Base-by-base conservation (phyloP, 37 sponge, comb jelly and placozoan species). In the Beroe ovata region DNA sequence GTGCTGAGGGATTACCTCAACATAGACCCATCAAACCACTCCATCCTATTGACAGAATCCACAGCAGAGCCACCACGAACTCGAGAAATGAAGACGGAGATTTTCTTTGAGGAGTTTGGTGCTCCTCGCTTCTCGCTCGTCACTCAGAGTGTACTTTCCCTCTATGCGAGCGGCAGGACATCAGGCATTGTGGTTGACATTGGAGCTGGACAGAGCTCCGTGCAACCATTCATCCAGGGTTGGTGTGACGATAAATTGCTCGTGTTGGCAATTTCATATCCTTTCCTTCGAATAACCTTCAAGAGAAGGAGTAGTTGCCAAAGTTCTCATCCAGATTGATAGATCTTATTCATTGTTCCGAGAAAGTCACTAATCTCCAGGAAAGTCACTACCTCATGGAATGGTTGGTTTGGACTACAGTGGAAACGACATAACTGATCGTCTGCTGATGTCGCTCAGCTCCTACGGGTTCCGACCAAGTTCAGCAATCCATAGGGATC, bases 161-260 rank as follows among this genome's bases (percentile, higher is more conserved):
- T 77, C 25, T 36, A 77, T 40, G 84, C 84, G n/a, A 35, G 33
- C 23, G 84, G 84, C 6, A 6, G 41, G 2, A 77, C 84, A 14
- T 77, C 84, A 6, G 84, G 84, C 0, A 54, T 77, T 41, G 84
- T 77, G 23, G 84, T 77, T 16, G 84, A 77, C n/a, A 77, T 77
- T 77, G 84, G 84, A 25, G 84, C 84, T 41, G 84, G 84, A 3
- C 54, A 39, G 20, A 35, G 36, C 21, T 33, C 54, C 28, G 84
- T 39, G 47, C 8, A 42, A 4, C 54, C 84, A 11, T 30, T 77
- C 28, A 3, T 42, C 1, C 22, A 39, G 4, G 84, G 84, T 77
- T 6, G 33, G 47, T 71, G 26, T n/a, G n/a, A n/a, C n/a, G n/a
- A n/a, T n/a, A n/a, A n/a, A n/a, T n/a, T n/a, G n/a, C n/a, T n/a